Evolutionary conservation across 2,888 invertebrate species (phyloP).

Genomic region (Trissonchulus sp.): DNA sequence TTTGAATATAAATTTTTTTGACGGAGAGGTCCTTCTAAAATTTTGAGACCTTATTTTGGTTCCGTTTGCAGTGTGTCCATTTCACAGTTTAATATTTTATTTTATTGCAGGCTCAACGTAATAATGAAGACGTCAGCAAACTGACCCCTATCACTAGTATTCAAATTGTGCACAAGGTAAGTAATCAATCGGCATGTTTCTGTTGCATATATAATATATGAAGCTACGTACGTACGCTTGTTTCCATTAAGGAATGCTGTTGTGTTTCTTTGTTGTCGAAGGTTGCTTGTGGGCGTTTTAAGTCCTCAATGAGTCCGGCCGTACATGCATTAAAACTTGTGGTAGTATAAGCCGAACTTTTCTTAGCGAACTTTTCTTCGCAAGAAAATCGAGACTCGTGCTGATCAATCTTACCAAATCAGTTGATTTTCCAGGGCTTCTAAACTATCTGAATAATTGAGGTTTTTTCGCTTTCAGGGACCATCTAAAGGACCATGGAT

Average conservation of each 20-base stretch:
- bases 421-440: too few species aligned
- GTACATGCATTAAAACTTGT: too few species aligned
- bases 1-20: background rate
- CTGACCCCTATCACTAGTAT: slow-evolving; percentile 67
- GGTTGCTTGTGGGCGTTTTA: too few species aligned
- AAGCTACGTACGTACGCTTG: too few species aligned
- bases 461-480: slow-evolving; percentile 55
- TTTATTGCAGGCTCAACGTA: slow-evolving; percentile 54
- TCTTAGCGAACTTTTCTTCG: background rate
- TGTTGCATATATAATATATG: too few species aligned
- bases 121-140: slow-evolving; percentile 63
- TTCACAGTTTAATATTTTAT: too few species aligned
- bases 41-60: too few species aligned
- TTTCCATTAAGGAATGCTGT: too few species aligned
- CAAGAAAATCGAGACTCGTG: too few species aligned
- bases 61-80: too few species aligned
- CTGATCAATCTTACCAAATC: too few species aligned
- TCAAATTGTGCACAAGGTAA: slow-evolving; percentile 63
- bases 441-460: background rate
- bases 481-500: slow-evolving; percentile 86
- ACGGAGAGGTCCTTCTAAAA: background rate
- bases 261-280: background rate
- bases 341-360: background rate
- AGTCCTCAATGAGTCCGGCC: too few species aligned
- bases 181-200: slow-evolving; percentile 19